Conservation (phyloP, 2,888 invertebrate genomes). For the Eledona agricola region DNA sequence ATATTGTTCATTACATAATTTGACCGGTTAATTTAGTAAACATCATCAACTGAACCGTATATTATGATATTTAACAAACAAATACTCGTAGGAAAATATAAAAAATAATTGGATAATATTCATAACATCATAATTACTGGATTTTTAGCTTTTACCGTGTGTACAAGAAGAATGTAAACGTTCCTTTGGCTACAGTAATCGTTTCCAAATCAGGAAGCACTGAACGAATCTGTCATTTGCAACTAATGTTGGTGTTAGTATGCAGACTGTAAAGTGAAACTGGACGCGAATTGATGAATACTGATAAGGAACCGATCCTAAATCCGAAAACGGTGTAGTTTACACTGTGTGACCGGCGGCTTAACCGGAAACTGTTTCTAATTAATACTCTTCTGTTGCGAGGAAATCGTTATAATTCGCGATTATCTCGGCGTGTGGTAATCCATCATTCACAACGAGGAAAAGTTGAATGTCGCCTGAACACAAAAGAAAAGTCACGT, state of each 20-base stretch:
- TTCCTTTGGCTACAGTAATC: too few relatives aligned
- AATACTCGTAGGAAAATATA: too few relatives aligned
- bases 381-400: conserved; percentile 5
- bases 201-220: background rate
- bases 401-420: conserved; percentile 2
- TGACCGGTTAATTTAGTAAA: too few relatives aligned
- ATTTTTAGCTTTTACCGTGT: too few relatives aligned
- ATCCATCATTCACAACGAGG: conserved; percentile 4
- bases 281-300: conserved; percentile 8
- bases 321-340: conserved; percentile 14
- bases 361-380: conserved; percentile 7
- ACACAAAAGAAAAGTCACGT: conserved; percentile 23
- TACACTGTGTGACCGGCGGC: background rate
- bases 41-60: too few relatives aligned
- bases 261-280: conserved; percentile 17
- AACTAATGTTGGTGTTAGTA: conserved; percentile 11
- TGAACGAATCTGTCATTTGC: conserved; percentile 1
- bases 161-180: too few relatives aligned
- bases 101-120: too few relatives aligned
- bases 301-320: conserved; percentile 21
- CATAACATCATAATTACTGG: too few relatives aligned
- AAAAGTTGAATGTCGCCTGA: conserved; percentile 5
- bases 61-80: too few relatives aligned
- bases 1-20: too few relatives aligned
- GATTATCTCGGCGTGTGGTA: conserved; percentile 2